phyloP scores from a whole-genome alignment of 2,888 invertebrate genomes.

The Arge pagana region DNA sequence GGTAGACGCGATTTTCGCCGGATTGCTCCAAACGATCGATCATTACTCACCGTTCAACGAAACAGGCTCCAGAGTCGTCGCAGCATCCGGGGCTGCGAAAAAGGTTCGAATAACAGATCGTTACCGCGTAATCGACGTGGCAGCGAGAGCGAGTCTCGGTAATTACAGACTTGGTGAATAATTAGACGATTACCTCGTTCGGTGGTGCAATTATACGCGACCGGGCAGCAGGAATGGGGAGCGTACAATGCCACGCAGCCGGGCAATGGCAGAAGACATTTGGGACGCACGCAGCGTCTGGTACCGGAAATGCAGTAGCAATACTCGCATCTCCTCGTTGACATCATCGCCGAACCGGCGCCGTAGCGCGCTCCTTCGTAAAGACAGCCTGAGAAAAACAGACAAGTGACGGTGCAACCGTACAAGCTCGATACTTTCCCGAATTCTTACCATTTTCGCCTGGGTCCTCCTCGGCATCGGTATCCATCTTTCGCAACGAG shows the following conservation, averaged over 20 bases:
- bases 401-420: too few species aligned
- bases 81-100: slow-evolving; percentile 37
- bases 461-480: slow-evolving; percentile 33
- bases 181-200: slow-evolving; percentile 33
- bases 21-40: too few species aligned
- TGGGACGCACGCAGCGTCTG: slow-evolving; percentile 74
- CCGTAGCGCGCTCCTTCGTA: slow-evolving; percentile 74
- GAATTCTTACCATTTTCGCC: slow-evolving; percentile 50
- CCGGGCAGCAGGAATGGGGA: slow-evolving; percentile 77
- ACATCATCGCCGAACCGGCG: slow-evolving; percentile 82
- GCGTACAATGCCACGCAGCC: slow-evolving; percentile 71
- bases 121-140: slow-evolving; percentile 28
- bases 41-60: slow-evolving; percentile 44
- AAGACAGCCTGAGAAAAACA: slow-evolving; percentile 67
- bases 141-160: slow-evolving; percentile 15
- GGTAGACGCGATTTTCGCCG: not conserved
- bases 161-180: slow-evolving; percentile 4
- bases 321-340: slow-evolving; percentile 79
- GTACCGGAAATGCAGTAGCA: slow-evolving; percentile 75
- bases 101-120: too few species aligned
- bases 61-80: slow-evolving; percentile 41
- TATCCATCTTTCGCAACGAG: slow-evolving; percentile 51
- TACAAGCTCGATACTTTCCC: too few species aligned
- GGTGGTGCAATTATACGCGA: slow-evolving; percentile 73
- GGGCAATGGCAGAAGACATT: slow-evolving; percentile 75